Base-by-base conservation (phyloP, 2,797 vertebrate species). In the Anguilla megastoma region DNA sequence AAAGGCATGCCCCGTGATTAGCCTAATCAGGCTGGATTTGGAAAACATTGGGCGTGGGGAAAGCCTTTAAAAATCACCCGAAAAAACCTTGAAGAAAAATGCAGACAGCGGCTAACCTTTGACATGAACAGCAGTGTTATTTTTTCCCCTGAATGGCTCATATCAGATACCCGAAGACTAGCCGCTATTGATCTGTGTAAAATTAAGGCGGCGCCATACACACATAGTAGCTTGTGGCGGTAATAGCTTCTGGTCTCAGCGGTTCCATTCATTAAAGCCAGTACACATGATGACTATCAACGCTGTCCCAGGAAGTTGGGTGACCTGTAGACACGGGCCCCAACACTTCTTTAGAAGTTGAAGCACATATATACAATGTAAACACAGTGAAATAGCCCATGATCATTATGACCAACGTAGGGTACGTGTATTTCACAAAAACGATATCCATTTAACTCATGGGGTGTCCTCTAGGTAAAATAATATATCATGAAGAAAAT, bases 61-160 rank as follows among this genome's bases (percentile, higher is more conserved):
- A 94, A 93, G 92, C 91, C 94, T 95, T 95, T 95, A 96, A 95
- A 96, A 94, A 91, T 90, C 88, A 88, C 48, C 9, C 89, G 89
- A 92, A 92, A 91, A 82, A 82, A 2, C 74, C 91, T 92, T 86
- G 89, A 21, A 60, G 33, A 92, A 94, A 93, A 95, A 89, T 90
- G 90, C 89, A 90, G 94, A 92, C 14, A 58, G 45, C 60, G 27
- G n/a, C 69, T 80, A 60, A 58, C 84, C 87, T 94, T 93, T 92
- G 92, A 91, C 91, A 92, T 90, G 80, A 87, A 41, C 58, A 84
- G 74, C 79, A 82, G 76, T 91, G 71, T 86, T 87, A 88, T 86
- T 86, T 88, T 52, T 24, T 50, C 30, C 9, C 45, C n/a, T 10
- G 30, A 50, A 50, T 86, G 33, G 48, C 21, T 88, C 91, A 93